phyloP scores from a whole-genome alignment of 2,888 invertebrate genomes.

The Drosophila neonasuta region DNA sequence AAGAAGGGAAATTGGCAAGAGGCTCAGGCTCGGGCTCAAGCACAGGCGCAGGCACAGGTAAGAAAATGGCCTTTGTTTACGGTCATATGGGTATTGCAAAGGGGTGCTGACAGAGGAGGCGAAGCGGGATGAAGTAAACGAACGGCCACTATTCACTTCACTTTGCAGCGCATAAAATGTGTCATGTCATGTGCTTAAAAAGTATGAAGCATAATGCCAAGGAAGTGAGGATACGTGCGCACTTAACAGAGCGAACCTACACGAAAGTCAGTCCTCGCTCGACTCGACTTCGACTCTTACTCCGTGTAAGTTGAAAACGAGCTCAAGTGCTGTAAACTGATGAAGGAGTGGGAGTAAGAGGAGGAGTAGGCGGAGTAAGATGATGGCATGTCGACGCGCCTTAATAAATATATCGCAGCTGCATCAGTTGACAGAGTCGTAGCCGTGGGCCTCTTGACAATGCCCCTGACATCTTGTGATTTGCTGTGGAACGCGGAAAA shows the following conservation, averaged over 20 bases:
- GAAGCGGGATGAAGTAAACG: conserved; percentile 14
- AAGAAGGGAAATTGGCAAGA: conserved; percentile 17
- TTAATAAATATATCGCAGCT: conserved; percentile 73
- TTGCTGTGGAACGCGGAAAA: conserved; percentile 61
- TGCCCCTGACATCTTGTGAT: conserved; percentile 59
- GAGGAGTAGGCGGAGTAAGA: not conserved
- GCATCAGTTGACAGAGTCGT: conserved; percentile 56
- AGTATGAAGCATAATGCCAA: conserved; percentile 53
- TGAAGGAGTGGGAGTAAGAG: not conserved
- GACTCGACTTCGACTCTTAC: conserved; percentile 8
- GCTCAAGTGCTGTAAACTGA: conserved; percentile 37
- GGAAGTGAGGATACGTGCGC: conserved; percentile 54
- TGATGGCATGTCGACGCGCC: conserved; percentile 28
- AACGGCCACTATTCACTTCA: conserved; percentile 60
- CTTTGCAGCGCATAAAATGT: conserved; percentile 61
- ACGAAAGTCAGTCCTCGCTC: conserved; percentile 3
- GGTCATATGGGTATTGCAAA: conserved; percentile 22
- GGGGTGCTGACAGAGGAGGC: not conserved
- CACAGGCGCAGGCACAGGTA: conserved; percentile 32
- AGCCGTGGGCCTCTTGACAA: conserved; percentile 51
- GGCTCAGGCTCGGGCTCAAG: conserved; percentile 2
- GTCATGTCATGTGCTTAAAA: conserved; percentile 67
- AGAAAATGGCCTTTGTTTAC: conserved; percentile 50
- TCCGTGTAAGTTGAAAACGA: conserved; percentile 41
- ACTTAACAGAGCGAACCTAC: conserved; percentile 24